Evolutionary conservation across 2,797 vertebrate species (phyloP).

Genomic region (Eidolon dupreanum): DNA sequence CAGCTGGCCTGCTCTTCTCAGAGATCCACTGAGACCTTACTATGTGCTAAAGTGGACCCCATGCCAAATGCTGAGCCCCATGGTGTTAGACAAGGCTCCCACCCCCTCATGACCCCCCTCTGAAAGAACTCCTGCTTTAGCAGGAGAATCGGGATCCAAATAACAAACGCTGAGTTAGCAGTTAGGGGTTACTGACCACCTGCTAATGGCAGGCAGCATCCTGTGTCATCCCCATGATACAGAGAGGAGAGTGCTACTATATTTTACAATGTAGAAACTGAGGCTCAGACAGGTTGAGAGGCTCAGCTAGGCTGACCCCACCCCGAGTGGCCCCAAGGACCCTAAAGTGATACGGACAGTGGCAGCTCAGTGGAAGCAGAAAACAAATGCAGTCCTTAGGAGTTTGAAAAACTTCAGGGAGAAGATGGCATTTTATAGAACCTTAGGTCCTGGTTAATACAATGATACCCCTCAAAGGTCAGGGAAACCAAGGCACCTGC

Average conservation of each 20-base stretch:
- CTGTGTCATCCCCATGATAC: not conserved
- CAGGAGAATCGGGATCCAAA: not conserved
- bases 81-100: not conserved
- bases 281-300: not conserved
- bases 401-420: not conserved
- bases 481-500: not conserved
- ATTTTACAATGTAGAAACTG: not conserved
- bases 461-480: not conserved
- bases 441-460: not conserved
- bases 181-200: not conserved
- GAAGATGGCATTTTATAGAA: not conserved
- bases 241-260: not conserved
- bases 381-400: not conserved
- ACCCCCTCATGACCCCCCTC: rapidly evolving
- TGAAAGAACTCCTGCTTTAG: not conserved
- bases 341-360: not conserved
- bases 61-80: not conserved
- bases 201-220: not conserved
- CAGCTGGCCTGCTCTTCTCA: not conserved
- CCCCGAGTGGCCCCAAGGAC: not conserved
- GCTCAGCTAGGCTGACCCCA: not conserved
- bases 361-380: not conserved
- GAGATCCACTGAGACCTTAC: not conserved
- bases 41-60: not conserved
- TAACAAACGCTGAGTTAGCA: not conserved